Base-by-base conservation (phyloP, 2,113 vertebrate species). In the Gulo gulo region DNA sequence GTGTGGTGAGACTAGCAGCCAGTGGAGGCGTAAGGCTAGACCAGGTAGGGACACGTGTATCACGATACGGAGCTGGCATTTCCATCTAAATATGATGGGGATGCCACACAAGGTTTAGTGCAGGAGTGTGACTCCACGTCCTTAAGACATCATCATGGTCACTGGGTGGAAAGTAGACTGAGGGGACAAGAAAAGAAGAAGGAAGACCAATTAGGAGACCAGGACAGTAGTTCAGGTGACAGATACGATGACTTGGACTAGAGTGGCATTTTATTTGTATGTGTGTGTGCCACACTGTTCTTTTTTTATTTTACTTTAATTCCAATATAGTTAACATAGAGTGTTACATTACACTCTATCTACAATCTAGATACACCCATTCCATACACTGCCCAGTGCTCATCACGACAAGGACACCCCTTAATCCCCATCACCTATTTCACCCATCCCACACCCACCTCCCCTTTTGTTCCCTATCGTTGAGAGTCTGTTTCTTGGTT, bases 41-140 rank as follows among this genome's bases (percentile, higher is more conserved):
- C 52, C 69, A 61, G 0, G 10, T 6, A 24, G 65, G 29, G 21
- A 55, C 13, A 1, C 0, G 0, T 65, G 65, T 45, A 8, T 67
- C 65, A 23, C 1, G 39, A 65, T 2, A 76, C 16, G 21, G 18
- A 69, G 31, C 4, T 5, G 13, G 74, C 20, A 5, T 80, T 93
- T 67, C 90, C 57, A 39, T 65, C 82, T 52, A 69, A 67, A 11
- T 57, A 45, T 36, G n/a, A 76, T 55, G 50, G n/a, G 13, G 63
- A 34, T 26, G 82, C 71, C 55, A 12, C 15, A 31, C 31, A 23
- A 65, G 52, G 31, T 84, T 47, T 47, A 88, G 31, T 21, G 9
- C 52, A 79, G 24, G 18, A 83, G 24, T 61, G 7, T 83, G 78
- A 79, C 67, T 87, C 63, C 26, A 24, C 11, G 10, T 63, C 36